These are phyloP conservation scores for Sialis lutaria DNA, from an alignment of 2,888 invertebrate species.

Conservation along the genomic window DNA sequence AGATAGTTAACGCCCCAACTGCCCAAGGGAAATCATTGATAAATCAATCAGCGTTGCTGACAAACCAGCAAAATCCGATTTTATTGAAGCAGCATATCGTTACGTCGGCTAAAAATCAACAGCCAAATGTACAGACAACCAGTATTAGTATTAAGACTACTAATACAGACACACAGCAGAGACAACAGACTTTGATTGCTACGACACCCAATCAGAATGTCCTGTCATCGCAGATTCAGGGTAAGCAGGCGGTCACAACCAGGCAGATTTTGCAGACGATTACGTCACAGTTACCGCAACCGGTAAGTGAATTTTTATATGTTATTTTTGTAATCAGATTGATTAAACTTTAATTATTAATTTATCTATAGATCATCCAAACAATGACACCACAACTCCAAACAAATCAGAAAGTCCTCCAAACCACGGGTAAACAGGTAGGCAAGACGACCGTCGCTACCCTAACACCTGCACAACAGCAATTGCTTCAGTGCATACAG, in stretches of 20 bases:
- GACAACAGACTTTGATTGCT: background rate
- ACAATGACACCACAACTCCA: conserved; percentile 11
- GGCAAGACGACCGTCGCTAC: conserved; percentile 15
- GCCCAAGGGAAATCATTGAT: conserved; percentile 27
- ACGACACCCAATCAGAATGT: background rate
- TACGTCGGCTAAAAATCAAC: conserved; percentile 11
- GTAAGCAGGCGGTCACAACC: conserved; percentile 3
- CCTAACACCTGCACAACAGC: conserved; percentile 25
- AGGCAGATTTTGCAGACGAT: conserved; percentile 4
- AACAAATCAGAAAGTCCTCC: conserved; percentile 19
- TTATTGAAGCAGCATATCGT: conserved; percentile 11
- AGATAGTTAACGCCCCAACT: conserved; percentile 21
- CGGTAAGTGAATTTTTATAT: no score
- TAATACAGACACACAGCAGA: background rate
- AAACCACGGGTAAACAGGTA: conserved; percentile 13
- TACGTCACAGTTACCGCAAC: conserved; percentile 6
- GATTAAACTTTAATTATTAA: no score
- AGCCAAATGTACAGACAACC: conserved; percentile 15
- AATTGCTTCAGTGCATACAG: conserved; percentile 28
- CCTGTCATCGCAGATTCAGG: conserved; percentile 1
- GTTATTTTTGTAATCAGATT: no score
- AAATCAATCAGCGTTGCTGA: conserved; percentile 23
- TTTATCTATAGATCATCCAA: conserved; percentile 12
- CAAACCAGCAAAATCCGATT: conserved; percentile 13
- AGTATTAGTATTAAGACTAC: conserved; percentile 10